phyloP scores from a whole-genome alignment of 1,140 invertebrate genomes.

The Cydia amplana region DNA sequence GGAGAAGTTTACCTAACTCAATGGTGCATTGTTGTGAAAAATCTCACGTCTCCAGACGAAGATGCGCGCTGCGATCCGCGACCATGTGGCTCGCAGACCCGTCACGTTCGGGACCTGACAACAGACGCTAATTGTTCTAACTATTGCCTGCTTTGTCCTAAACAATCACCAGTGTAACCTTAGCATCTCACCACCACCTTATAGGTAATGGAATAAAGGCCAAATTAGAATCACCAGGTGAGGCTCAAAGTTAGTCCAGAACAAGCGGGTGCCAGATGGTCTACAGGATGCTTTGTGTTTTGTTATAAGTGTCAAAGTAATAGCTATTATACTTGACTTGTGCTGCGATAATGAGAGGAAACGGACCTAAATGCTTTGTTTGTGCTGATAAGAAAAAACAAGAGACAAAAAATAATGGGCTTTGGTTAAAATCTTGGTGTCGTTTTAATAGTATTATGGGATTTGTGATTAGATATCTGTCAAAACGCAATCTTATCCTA shows the following conservation, averaged over 20 bases:
- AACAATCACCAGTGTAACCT: conserved; percentile 36
- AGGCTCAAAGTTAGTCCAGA: conserved; percentile 12
- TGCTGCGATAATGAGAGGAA: conserved; percentile 45
- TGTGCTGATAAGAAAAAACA: conserved; percentile 43
- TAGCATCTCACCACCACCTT: conserved; percentile 9
- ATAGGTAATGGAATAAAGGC: conserved; percentile 32
- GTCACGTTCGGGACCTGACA: conserved; percentile 38
- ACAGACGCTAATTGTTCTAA: conserved; percentile 55
- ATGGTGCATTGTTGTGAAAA: conserved; percentile 8
- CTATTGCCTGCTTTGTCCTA: conserved; percentile 47
- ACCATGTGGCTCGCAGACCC: conserved; percentile 36
- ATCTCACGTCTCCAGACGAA: conserved; percentile 10
- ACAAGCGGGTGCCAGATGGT: conserved; percentile 60
- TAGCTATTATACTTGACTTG: conserved; percentile 53
- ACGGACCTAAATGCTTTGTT: conserved; percentile 55
- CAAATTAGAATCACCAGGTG: neutral
- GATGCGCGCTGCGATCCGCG: conserved; percentile 16
- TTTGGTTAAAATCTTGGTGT: conserved; percentile 19
- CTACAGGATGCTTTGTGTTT: conserved; percentile 51
- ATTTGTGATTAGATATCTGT: conserved; percentile 15
- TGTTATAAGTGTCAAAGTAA: conserved; percentile 59
- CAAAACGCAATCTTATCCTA: conserved; percentile 34
- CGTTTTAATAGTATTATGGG: conserved; percentile 28
- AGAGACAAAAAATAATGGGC: conserved; percentile 34
- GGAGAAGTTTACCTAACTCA: conserved; percentile 1